phyloP scores from a whole-genome alignment of 2,888 invertebrate genomes.

The Acleris holmiana region DNA sequence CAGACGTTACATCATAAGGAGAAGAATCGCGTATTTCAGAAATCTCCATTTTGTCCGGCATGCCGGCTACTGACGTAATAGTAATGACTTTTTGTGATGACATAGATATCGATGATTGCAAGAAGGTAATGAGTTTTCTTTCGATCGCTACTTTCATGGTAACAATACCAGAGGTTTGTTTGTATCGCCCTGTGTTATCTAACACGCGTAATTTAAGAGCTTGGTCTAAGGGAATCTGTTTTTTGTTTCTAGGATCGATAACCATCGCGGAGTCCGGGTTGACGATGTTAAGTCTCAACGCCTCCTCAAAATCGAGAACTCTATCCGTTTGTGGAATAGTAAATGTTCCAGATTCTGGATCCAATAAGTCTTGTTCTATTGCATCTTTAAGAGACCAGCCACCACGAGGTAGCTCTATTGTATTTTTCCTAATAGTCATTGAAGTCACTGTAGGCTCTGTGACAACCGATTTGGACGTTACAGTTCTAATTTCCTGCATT shows the following conservation, averaged over 20 bases:
- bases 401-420: constrained; percentile 91
- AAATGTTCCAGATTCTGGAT: constrained; percentile 93
- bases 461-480: constrained; percentile 69
- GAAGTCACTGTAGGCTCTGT: constrained; percentile 80
- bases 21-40: constrained; percentile 73
- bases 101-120: constrained; percentile 73
- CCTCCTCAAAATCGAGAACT: constrained; percentile 93
- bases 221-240: constrained; percentile 87
- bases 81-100: constrained; percentile 87
- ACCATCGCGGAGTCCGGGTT: constrained; percentile 93
- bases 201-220: constrained; percentile 92
- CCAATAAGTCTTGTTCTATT: constrained; percentile 91
- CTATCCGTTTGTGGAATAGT: constrained; percentile 94
- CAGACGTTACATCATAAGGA: constrained; percentile 46
- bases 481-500: constrained; percentile 66
- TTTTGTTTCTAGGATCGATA: constrained; percentile 89
- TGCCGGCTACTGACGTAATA: constrained; percentile 88
- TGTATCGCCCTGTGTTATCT: constrained; percentile 91
- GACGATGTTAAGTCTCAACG: constrained; percentile 93
- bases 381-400: constrained; percentile 94
- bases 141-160: constrained; percentile 91
- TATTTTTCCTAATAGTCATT: constrained; percentile 86
- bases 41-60: constrained; percentile 89
- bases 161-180: constrained; percentile 77
- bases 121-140: constrained; percentile 86